These are phyloP conservation scores for Porites rus DNA, from an alignment of 92 coral and sea anemone species.

Conservation along the genomic window DNA sequence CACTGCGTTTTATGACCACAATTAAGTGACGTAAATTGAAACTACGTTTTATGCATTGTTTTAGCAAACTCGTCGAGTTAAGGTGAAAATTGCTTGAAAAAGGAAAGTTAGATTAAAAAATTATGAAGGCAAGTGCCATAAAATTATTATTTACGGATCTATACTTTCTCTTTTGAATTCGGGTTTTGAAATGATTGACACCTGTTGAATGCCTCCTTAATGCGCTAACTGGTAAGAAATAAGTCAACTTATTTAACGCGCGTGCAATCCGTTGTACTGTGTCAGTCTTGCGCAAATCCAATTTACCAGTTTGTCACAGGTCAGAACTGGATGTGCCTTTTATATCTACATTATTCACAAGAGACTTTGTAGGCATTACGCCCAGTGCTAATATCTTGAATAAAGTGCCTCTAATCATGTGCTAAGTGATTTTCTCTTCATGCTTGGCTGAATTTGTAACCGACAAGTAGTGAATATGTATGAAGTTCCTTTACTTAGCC, in stretches of 20 bases:
- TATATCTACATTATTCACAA: not conserved
- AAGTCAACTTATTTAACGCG: slow-evolving; percentile 15
- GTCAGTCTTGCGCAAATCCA: slow-evolving; percentile 8
- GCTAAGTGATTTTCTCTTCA: slow-evolving; percentile 26
- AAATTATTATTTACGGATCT: not conserved
- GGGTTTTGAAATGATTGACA: slow-evolving; percentile 14
- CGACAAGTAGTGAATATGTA: slow-evolving; percentile 59
- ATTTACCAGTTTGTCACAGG: not conserved
- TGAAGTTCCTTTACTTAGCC: slow-evolving; percentile 29
- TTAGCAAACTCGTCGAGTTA: no score
- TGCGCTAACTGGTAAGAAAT: slow-evolving; percentile 22
- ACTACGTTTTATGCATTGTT: not conserved
- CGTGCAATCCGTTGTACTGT: not conserved
- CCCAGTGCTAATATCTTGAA: slow-evolving; percentile 3
- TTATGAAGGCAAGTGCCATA: not conserved
- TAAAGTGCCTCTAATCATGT: slow-evolving; percentile 25
- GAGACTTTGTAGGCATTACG: not conserved
- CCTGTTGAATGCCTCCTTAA: slow-evolving; percentile 4
- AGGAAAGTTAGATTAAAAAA: not conserved
- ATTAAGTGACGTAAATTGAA: not conserved
- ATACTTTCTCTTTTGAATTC: slow-evolving; percentile 9
- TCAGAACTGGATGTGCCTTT: not conserved
- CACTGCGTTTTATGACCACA: not conserved
- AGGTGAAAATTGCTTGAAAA: not conserved
- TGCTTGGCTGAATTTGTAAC: slow-evolving; percentile 37